Evolutionary conservation across 2,888 invertebrate species (phyloP), one percentile per base, ranked within the genome.

Genomic region (Cephus runcator): DNA sequence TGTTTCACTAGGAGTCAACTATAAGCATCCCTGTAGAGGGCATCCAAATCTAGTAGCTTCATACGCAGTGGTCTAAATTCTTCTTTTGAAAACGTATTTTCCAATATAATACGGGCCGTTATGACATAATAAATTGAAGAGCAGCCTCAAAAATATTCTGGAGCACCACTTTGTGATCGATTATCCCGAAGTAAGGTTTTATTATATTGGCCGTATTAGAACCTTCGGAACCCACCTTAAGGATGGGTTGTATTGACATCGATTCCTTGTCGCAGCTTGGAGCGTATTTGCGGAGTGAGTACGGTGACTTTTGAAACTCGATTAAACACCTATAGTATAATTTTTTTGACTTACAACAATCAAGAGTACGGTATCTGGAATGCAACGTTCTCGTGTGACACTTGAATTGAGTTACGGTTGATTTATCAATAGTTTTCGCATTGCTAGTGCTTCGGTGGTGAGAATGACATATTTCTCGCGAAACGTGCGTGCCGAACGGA

Each of bases 401-500:
- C 80, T 87, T 83, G 78, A 83, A 75, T 83, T 78, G 81, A 83
- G 82, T 84, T 83, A 83, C 77, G 76, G 77, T 84, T 83, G 82
- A 83, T 85, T 80, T 83, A 79, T 82, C 86, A 85, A 85, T 85
- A 87, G 81, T 82, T 81, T 56, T 81, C 83, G 83, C 83, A 79
- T 85, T 83, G 83, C 76, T 83, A 83, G 87, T 85, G 87, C 83
- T 85, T 81, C 81, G 83, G 76, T 75, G 78, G 83, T 81, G 82
- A 88, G 83, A 85, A 87, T 89, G 87, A 83, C 80, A 85, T 82
- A 84, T 85, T 82, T 76, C 73, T 77, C 77, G 80, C 81, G 80
- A 83, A 82, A 86, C 82, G 84, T 79, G 82, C 76, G 82, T 80
- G 79, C 84, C 74, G 83, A 84, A 86, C 84, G 87, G 86, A 85